These are phyloP conservation scores for Ostrea edulis DNA, from an alignment of 1,140 invertebrate genomes.

Conservation along the genomic window DNA sequence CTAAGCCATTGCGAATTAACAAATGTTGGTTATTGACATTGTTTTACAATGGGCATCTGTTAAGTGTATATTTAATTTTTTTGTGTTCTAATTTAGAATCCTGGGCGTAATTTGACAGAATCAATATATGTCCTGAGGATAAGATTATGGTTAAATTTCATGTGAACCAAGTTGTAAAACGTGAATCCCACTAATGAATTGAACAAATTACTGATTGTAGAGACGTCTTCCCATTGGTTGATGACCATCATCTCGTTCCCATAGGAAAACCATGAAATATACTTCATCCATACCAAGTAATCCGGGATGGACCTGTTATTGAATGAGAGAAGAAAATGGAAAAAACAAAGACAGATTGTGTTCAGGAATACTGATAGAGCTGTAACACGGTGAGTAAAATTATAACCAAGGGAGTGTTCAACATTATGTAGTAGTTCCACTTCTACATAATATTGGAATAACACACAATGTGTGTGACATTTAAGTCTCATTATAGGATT, in stretches of 20 bases:
- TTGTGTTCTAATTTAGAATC: too few relatives aligned
- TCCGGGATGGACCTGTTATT: constrained; percentile 52
- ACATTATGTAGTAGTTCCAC: neutral
- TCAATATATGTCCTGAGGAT: too few relatives aligned
- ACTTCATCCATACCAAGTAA: constrained; percentile 91
- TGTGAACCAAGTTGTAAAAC: neutral
- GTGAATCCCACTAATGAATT: neutral
- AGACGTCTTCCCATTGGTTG: constrained; percentile 89
- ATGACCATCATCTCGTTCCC: constrained; percentile 94
- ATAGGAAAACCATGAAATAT: constrained; percentile 96
- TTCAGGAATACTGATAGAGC: neutral
- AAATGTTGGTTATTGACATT: too few relatives aligned
- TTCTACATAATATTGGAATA: neutral
- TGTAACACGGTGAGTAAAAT: too few relatives aligned
- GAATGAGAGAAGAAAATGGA: neutral
- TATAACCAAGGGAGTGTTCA: neutral
- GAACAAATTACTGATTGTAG: constrained; percentile 63
- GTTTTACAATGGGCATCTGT: neutral
- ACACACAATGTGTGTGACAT: neutral
- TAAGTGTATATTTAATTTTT: neutral
- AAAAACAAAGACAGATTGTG: neutral
- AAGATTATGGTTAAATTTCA: too few relatives aligned
- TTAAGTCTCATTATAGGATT: neutral
- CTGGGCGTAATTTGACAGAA: too few relatives aligned
- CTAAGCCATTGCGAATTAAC: neutral